These are phyloP conservation scores for Nowickia ferox DNA, from an alignment of 2,888 invertebrate genomes.

Conservation along the genomic window DNA sequence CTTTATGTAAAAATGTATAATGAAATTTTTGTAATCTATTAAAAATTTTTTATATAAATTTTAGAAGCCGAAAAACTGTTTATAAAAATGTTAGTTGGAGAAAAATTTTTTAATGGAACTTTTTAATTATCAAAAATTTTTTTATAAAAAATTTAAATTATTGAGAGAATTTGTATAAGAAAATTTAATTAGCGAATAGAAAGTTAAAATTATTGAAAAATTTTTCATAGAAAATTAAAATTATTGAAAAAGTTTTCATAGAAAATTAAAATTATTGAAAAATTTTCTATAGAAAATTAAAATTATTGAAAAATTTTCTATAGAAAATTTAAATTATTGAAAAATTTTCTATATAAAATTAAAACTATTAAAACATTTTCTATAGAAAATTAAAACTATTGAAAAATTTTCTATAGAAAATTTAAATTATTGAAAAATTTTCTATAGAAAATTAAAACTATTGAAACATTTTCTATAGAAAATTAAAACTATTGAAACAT, in stretches of 20 bases:
- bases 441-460: neutral
- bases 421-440: neutral
- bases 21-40: too few species aligned
- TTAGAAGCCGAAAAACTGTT: neutral
- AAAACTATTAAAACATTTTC: neutral
- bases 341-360: neutral
- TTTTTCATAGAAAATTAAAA: neutral
- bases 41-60: too few species aligned
- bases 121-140: neutral
- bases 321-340: neutral
- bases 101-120: neutral
- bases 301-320: neutral
- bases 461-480: neutral
- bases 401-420: neutral
- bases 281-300: neutral
- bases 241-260: neutral
- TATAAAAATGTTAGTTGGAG: neutral
- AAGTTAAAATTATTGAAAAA: neutral
- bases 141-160: neutral
- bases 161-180: conserved; percentile 6
- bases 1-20: too few species aligned
- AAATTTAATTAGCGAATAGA: too few species aligned
- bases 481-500: neutral
- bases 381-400: neutral
- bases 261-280: neutral